These are phyloP conservation scores for Erythrolamprus reginae DNA, from an alignment of 2,113 vertebrate genomes.

Conservation along the genomic window DNA sequence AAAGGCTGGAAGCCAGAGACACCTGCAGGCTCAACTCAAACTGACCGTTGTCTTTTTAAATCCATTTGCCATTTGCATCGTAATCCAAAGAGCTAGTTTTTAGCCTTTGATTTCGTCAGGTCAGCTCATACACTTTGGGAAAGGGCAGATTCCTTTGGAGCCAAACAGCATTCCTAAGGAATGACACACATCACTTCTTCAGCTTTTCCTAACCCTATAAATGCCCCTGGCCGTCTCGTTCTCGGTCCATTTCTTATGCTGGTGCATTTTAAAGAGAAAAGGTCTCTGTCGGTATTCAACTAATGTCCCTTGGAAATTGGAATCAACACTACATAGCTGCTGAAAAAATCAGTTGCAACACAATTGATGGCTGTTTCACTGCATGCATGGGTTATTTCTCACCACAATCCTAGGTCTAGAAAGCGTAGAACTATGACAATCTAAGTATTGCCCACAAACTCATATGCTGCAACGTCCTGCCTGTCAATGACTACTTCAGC, in stretches of 20 bases:
- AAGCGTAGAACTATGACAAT: too few relatives aligned
- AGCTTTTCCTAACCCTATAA: background rate
- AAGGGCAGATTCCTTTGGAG: slow-evolving; percentile 34
- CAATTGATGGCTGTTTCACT: background rate
- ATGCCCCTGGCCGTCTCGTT: background rate
- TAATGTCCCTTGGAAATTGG: background rate
- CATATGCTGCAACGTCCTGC: too few relatives aligned
- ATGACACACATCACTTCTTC: slow-evolving; percentile 19
- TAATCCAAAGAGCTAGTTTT: slow-evolving; percentile 4
- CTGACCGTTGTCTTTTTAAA: slow-evolving; percentile 4
- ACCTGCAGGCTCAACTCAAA: background rate
- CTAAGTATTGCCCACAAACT: too few relatives aligned
- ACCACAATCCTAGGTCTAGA: too few relatives aligned
- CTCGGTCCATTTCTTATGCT: background rate
- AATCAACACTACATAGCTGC: background rate
- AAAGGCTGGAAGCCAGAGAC: background rate
- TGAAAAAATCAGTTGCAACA: background rate
- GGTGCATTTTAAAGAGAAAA: background rate
- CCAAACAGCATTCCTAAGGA: slow-evolving; percentile 12
- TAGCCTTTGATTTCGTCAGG: slow-evolving; percentile 11
- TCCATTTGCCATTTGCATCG: background rate
- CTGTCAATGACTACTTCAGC: too few relatives aligned
- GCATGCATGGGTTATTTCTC: background rate
- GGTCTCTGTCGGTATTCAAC: background rate
- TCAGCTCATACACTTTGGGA: background rate